Evolutionary conservation across 1,140 invertebrate species (phyloP), one percentile per base, ranked within the genome.

Genomic region (Caenorhabditis remanei): DNA sequence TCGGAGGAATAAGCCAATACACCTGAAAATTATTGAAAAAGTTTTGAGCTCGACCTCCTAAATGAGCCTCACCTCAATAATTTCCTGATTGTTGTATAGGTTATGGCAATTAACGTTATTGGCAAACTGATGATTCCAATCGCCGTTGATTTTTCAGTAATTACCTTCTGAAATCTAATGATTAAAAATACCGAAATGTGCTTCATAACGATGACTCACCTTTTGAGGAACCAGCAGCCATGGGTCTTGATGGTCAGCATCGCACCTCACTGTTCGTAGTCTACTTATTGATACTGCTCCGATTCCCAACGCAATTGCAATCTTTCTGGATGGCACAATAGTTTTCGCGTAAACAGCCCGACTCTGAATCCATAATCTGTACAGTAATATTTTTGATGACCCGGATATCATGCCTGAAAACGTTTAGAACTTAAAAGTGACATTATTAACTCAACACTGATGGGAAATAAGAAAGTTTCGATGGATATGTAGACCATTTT

Each of bases 161-260:
- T 8, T 16, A 71, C 16, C 79, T 75, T 63, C 85, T 85, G 32
- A 53, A 85, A 75, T 16, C 40, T 46, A 71, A 13, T 46, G 48
- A 32, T 56, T 24, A 24, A 19, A 24, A 16, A 55, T 41, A n/a
- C 2, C 7, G 40, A 32, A 32, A 32, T 32, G 32, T 32, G 32
- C 32, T 32, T 32, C 32, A 32, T 32, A 32, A 32, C 32, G 32
- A 32, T 43, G 79, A 24, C 46, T 41, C 1, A 85, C 85, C 46
- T 55, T 67, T 24, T 85, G 21, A 14, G 85, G 85, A 21, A 85
- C 67, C 14, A 85, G 50, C 50, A 85, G 85, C 85, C 85, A 85
- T 16, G 85, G 85, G 46, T 85, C 85, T 16, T 63, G 63, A 32
- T 50, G 32, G 1, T 75, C 85, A 40, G 48, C 46, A 48, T 85